Evolutionary conservation across 2,888 invertebrate genomes (phyloP), one percentile per base, ranked within the genome.

Genomic region (Xestia xanthographa): DNA sequence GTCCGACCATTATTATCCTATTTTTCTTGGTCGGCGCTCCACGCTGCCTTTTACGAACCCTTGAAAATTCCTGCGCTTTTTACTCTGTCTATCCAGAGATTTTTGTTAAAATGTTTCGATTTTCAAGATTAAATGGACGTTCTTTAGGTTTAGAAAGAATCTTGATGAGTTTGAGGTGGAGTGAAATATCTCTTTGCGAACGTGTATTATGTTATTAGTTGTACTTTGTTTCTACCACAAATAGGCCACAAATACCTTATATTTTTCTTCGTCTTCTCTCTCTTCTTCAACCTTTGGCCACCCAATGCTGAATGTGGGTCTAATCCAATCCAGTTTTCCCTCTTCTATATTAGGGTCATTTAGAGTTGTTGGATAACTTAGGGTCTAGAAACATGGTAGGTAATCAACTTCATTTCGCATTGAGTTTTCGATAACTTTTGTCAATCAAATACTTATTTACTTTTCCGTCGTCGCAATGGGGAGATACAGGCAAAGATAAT

Each of bases 1-100:
- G 87, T 77, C 85, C 89, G 84, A 74, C 89, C 90, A 91, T 92
- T 93, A 93, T 92, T 92, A 92, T 92, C 90, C 90, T 92, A 93
- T 93, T 93, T 93, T 92, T 92, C 89, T 91, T 90, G 86, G 82
- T 85, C 76, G 85, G 75, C 75, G 70, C 87, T 85, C 86, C 83
- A 78, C 77, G 80, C 82, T 77, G 85, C 85, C 81, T 89, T 90
- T 90, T 86, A 85, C 79, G 75, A 84, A 82, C 80, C 86, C 74
- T 84, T 79, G 65, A 77, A 79, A 86, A 80, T 67, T 73, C 77
- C 68, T 78, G 80, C 84, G 79, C 66, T 76, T 77, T 87, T 82
- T 74, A 80, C 75, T 77, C 65, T 60, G 69, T 75, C 74, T 70
- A 75, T 69, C 63, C 48, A 62, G n/a, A 66, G 66, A 72, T 72